Evolutionary conservation across 2,113 vertebrate genomes (phyloP), one percentile per base, ranked within the genome.

Genomic region (Desmodus rotundus): DNA sequence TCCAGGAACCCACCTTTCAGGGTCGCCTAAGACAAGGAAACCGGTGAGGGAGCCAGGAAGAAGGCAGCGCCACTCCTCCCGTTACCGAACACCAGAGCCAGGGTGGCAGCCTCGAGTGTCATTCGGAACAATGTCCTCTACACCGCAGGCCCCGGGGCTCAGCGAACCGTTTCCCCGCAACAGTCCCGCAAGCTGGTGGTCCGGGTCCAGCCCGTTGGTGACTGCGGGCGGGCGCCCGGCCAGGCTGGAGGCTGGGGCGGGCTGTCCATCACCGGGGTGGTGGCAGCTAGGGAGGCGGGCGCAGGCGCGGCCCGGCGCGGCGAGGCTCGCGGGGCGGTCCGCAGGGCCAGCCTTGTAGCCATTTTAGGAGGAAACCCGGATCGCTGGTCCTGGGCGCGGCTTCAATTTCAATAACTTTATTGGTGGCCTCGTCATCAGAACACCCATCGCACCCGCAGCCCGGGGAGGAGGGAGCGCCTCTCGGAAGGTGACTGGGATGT

Each of bases 321-420:
- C 84, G 20, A 19, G 1, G 6, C 56, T 10, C 38, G 43, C 33
- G 33, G 61, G 96, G 89, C 56, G 43, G 82, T 3, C 13, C 1
- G 36, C 24, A 78, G 36, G 15, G 5, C 83, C 0, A 65, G 54
- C 63, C 65, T 83, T 36, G 83, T 93, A 54, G 93, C 97, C 97
- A 97, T 97, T 95, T 98, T 96, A 92, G 97, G 96, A 96, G 97
- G 96, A 89, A 87, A 91, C 50, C 24, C 20, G 22, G 68, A 0
- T 45, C 5, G 9, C 74, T 2, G 28, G 41, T 5, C 15, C 14
- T 4, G 26, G 93, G 86, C n/a, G 95, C 38, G 68, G 83, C 52
- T 89, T 97, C 94, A 88, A 87, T 96, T 96, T 96, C 86, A 89
- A 93, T 36, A 97, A 96, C 97, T 98, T 97, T 96, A 96, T 96